Evolutionary conservation across 2,797 vertebrate genomes (phyloP).

Genomic region (Parambassis ranga): DNA sequence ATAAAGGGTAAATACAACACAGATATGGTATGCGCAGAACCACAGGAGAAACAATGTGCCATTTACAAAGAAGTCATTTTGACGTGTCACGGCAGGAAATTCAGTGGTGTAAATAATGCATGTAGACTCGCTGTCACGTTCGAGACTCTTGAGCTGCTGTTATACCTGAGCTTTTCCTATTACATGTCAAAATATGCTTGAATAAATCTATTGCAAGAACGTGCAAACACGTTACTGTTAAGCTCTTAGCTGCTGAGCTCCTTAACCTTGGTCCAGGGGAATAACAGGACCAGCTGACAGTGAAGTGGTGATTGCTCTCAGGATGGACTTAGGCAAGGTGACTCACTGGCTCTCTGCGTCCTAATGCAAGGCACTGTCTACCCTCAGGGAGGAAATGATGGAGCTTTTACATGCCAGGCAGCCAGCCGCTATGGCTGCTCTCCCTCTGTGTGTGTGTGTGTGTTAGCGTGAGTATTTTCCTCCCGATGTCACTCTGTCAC

Average conservation of each 20-base stretch:
- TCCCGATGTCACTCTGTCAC: slow-evolving; percentile 8
- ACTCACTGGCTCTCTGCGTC: slow-evolving; percentile 62
- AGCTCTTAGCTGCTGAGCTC: slow-evolving; percentile 28
- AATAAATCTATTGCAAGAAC: neutral
- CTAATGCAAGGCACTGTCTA: slow-evolving; percentile 59
- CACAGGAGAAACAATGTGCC: too few species aligned
- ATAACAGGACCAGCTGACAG: slow-evolving; percentile 58
- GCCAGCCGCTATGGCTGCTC: slow-evolving; percentile 3
- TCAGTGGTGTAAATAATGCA: too few species aligned
- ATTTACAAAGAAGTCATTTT: too few species aligned
- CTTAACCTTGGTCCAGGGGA: slow-evolving; percentile 55
- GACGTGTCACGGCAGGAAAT: too few species aligned
- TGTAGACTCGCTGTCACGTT: too few species aligned
- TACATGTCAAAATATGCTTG: neutral
- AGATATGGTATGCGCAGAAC: too few species aligned
- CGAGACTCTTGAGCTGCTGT: too few species aligned
- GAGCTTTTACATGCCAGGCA: slow-evolving; percentile 59
- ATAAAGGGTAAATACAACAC: too few species aligned
- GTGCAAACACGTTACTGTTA: slow-evolving; percentile 16
- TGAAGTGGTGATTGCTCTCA: slow-evolving; percentile 58
- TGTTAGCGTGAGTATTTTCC: slow-evolving; percentile 11
- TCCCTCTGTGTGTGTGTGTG: neutral
- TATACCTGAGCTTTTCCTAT: neutral
- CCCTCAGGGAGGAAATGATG: slow-evolving; percentile 61
- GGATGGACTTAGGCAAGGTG: slow-evolving; percentile 69